Evolutionary conservation across 2,888 invertebrate species (phyloP).

Genomic region (Rhodophaea formosa): DNA sequence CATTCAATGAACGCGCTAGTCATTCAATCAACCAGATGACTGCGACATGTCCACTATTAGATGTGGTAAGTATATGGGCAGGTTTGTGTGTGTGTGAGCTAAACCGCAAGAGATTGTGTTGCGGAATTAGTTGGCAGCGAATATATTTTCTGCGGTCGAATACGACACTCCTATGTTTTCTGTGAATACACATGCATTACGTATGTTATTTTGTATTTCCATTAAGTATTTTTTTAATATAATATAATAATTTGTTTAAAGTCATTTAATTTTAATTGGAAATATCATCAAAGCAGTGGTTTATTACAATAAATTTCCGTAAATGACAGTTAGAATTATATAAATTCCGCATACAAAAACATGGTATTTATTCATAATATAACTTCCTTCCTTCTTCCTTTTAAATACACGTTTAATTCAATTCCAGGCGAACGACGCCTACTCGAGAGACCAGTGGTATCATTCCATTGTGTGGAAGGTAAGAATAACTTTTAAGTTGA

Average conservation of each 20-base stretch:
- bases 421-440: conserved; percentile 87
- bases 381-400: not conserved
- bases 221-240: too few relatives aligned
- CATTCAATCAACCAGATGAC: too few relatives aligned
- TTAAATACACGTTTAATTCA: conserved; percentile 27
- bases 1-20: too few relatives aligned
- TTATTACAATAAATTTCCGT: too few relatives aligned
- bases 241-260: not conserved
- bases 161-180: conserved; percentile 5
- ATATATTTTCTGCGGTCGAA: conserved; percentile 10
- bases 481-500: conserved; percentile 38
- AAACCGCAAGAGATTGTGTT: conserved; percentile 9
- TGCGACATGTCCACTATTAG: too few relatives aligned
- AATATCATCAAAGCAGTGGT: not conserved
- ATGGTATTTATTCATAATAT: not conserved
- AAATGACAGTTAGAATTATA: too few relatives aligned
- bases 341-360: too few relatives aligned
- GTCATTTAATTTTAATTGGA: not conserved
- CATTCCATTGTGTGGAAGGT: conserved; percentile 91
- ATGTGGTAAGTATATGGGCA: not conserved
- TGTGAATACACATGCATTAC: not conserved
- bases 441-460: conserved; percentile 91
- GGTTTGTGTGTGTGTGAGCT: not conserved
- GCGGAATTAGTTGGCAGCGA: conserved; percentile 9
- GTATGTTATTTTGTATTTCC: not conserved